Evolutionary conservation across 2,888 invertebrate species (phyloP), one percentile per base, ranked within the genome.

Genomic region (Abrostola triplasia): DNA sequence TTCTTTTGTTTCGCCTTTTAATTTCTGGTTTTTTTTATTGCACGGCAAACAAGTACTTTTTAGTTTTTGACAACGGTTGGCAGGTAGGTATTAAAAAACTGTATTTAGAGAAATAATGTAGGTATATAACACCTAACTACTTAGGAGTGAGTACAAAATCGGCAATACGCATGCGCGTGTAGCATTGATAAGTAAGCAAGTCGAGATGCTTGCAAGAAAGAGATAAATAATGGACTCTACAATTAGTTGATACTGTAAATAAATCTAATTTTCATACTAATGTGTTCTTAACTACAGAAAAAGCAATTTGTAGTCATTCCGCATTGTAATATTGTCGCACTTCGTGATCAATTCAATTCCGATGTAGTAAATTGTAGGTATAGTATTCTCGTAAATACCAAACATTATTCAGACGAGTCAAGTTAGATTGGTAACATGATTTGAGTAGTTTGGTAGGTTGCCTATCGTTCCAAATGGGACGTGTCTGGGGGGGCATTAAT

Each of bases 361-460:
- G 11, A 40, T 40, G 9, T 24, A 24, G 24, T 24, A 40, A 12
- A 42, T 6, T n/a, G 5, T 2, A 42, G 4, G n/a, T n/a, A 42
- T 42, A 6, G 12, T 42, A 42, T 13, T 44, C 7, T 13, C 13
- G 8, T 48, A 24, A 48, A 13, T 35, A 48, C 48, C n/a, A 6
- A 13, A n/a, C 24, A 47, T 13, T 47, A 56, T 35, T 44, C 10
- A 51, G 50, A 63, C 10, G 5, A 60, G 13, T 6, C 42, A 24
- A 58, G 38, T 51, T 47, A 54, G 24, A 47, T 48, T 36, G 6
- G 57, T 62, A 47, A 41, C 6, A 42, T 73, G 41, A 54, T 70
- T 70, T 63, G 24, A 67, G 58, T 73, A 63, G 50, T 54, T 58
- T 42, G 36, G 57, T 58, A 42, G n/a, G 7, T 47, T 9, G 24